Conservation (phyloP, 2,113 vertebrate genomes). For the Sorex fumeus region DNA sequence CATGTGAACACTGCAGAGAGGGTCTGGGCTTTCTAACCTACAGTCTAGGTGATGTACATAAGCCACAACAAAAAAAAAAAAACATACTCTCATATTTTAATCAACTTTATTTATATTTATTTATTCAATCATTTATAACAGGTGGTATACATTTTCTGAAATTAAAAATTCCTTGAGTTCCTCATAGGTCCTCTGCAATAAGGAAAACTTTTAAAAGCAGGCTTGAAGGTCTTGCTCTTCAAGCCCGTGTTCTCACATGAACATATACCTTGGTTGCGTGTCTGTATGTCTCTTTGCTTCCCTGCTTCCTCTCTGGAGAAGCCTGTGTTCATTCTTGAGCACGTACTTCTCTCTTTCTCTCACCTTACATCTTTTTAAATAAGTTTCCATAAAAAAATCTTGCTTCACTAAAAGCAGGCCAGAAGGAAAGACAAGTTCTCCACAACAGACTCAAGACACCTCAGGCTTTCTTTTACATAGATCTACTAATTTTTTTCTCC, state of each 20-base stretch:
- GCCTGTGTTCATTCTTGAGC: too few relatives aligned
- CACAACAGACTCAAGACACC: not conserved
- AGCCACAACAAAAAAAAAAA: constrained; percentile 13
- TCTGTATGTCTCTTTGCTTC: too few relatives aligned
- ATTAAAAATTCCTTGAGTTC: constrained; percentile 12
- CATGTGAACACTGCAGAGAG: not conserved
- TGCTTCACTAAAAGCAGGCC: not conserved
- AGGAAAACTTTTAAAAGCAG: constrained; percentile 29
- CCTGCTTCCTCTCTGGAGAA: too few relatives aligned
- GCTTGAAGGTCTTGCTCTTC: not conserved
- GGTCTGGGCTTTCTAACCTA: not conserved
- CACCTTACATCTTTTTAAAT: too few relatives aligned
- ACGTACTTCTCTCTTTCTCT: too few relatives aligned
- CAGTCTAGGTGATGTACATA: not conserved
- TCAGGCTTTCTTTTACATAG: constrained; percentile 10
- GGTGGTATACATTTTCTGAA: constrained; percentile 24
- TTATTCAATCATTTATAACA: not conserved
- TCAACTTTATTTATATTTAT: not conserved
- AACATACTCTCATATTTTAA: not conserved
- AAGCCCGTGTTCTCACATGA: too few relatives aligned
- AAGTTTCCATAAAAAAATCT: too few relatives aligned
- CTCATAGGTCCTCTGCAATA: not conserved
- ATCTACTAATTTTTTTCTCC: not conserved
- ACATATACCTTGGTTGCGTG: too few relatives aligned
- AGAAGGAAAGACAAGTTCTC: not conserved